Evolutionary conservation across 2,888 invertebrate genomes (phyloP).

Genomic region (Heteromyza rotundicornis): DNA sequence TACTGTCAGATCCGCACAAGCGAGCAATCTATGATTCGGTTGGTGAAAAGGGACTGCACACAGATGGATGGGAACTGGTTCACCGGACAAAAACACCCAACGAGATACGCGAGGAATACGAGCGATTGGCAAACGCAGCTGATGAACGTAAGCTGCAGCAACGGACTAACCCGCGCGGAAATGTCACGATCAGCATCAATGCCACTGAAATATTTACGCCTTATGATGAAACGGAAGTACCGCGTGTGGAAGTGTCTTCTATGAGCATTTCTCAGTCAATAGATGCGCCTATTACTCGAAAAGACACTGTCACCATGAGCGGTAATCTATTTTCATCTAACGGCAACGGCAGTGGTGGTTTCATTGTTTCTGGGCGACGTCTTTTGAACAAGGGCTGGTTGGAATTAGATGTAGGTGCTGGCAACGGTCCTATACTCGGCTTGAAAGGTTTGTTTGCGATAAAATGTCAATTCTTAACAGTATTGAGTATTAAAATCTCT

Average conservation of each 20-base stretch:
- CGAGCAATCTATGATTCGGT: constrained; percentile 91
- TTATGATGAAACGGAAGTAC: constrained; percentile 76
- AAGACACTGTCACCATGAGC: constrained; percentile 83
- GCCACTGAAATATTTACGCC: constrained; percentile 90
- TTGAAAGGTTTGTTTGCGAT: constrained; percentile 76
- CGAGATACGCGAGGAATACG: constrained; percentile 97
- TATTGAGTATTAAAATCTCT: too few relatives aligned
- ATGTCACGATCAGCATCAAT: constrained; percentile 85
- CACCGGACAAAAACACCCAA: constrained; percentile 90
- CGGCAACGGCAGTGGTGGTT: constrained; percentile 77
- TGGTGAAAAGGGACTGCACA: constrained; percentile 89
- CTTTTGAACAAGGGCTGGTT: constrained; percentile 86
- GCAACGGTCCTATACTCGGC: constrained; percentile 80
- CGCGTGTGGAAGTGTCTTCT: constrained; percentile 87
- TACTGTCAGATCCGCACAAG: constrained; percentile 89
- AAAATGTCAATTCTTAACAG: too few relatives aligned
- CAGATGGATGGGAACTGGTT: constrained; percentile 95
- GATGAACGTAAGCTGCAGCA: constrained; percentile 89
- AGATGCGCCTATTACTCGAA: constrained; percentile 86
- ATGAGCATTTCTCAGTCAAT: constrained; percentile 93
- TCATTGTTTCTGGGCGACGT: constrained; percentile 78
- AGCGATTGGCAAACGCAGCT: constrained; percentile 81
- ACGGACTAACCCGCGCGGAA: constrained; percentile 90
- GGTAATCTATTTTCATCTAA: constrained; percentile 86
- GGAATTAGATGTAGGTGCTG: constrained; percentile 84